Percentiles rank a stretch among this genome's conserved stretches.
phyloP scores from a whole-genome alignment of 2,113 vertebrate genomes.

The Syngnathus typhle region DNA sequence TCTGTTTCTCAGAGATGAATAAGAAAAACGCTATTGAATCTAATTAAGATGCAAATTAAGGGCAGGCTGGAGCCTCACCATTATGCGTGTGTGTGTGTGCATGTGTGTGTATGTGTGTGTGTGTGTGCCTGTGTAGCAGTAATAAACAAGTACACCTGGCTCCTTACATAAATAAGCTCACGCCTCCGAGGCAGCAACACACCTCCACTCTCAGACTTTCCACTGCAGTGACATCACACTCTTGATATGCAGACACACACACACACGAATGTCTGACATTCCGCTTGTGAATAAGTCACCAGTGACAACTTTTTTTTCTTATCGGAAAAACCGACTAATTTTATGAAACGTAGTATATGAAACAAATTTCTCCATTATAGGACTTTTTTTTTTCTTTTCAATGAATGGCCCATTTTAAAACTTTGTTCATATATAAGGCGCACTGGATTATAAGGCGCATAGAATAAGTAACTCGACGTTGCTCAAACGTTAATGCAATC shows the following conservation, averaged over 20 bases:
- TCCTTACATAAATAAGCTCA: constrained; percentile 44
- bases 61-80: not conserved
- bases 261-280: not conserved
- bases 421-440: too few relatives aligned
- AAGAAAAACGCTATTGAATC: not conserved
- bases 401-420: too few relatives aligned
- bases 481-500: too few relatives aligned
- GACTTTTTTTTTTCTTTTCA: too few relatives aligned
- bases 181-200: constrained; percentile 32
- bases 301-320: not conserved
- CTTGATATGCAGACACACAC: constrained; percentile 31
- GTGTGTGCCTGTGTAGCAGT: not conserved
- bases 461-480: too few relatives aligned
- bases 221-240: constrained; percentile 37
- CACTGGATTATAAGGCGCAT: too few relatives aligned
- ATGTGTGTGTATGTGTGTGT: not conserved
- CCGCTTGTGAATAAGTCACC: not conserved
- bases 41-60: not conserved
- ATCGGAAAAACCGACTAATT: too few relatives aligned
- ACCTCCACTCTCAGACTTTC: constrained; percentile 51
- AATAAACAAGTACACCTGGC: constrained; percentile 53
- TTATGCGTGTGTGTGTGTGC: not conserved
- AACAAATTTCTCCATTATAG: too few relatives aligned
- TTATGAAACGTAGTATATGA: too few relatives aligned
- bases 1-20: not conserved